Percentiles rank a stretch among this genome's conserved stretches.
These are phyloP conservation scores for Vanessa atalanta DNA, from an alignment of 1,140 invertebrate genomes.

Conservation along the genomic window DNA sequence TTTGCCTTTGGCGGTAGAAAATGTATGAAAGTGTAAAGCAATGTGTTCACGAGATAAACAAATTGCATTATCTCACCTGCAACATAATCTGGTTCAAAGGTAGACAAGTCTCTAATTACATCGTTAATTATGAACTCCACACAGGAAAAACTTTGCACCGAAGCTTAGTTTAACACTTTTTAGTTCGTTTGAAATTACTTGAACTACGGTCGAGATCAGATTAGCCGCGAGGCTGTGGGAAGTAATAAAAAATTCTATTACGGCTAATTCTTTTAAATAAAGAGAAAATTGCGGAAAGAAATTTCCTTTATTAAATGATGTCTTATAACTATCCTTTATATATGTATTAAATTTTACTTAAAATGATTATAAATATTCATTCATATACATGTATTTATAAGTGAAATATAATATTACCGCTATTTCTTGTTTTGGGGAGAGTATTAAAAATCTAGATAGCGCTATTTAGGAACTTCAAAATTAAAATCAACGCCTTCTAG, in stretches of 20 bases:
- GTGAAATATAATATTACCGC: too few species aligned
- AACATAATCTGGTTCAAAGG: background rate
- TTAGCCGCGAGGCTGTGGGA: constrained; percentile 9
- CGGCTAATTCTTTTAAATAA: constrained; percentile 27
- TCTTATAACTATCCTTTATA: too few species aligned
- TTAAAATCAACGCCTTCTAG: too few species aligned
- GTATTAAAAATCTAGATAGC: too few species aligned
- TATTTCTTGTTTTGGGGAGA: too few species aligned
- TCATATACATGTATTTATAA: too few species aligned
- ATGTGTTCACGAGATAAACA: background rate
- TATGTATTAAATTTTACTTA: too few species aligned
- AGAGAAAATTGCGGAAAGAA: background rate
- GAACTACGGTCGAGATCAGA: constrained; percentile 6
- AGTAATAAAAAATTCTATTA: constrained; percentile 29
- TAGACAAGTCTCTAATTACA: background rate
- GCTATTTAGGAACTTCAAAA: too few species aligned
- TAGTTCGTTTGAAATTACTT: constrained; percentile 11
- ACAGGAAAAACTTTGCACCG: background rate
- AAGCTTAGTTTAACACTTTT: constrained; percentile 5
- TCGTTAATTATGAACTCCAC: background rate
- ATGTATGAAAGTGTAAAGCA: too few species aligned
- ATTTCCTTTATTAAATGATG: too few species aligned
- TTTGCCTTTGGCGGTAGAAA: too few species aligned
- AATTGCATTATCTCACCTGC: background rate
- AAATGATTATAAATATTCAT: too few species aligned